Evolutionary conservation across 1,140 invertebrate genomes (phyloP).

Genomic region (Drosophila asahinai): DNA sequence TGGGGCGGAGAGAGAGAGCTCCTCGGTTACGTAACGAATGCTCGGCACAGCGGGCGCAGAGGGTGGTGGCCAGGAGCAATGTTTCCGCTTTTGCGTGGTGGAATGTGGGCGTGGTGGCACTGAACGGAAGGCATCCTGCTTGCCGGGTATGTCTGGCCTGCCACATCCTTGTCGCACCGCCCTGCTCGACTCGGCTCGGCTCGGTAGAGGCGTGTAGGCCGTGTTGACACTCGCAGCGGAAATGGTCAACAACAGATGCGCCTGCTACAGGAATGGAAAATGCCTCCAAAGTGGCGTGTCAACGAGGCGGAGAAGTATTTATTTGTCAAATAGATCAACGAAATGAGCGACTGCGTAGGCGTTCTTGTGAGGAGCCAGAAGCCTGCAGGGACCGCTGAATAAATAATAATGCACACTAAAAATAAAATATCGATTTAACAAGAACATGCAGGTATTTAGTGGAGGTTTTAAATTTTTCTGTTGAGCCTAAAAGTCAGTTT

Average conservation of each 20-base stretch:
- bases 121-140: constrained; percentile 14
- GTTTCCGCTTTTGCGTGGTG: constrained; percentile 53
- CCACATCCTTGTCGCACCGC: constrained; percentile 3
- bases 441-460: background rate
- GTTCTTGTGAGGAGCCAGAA: background rate
- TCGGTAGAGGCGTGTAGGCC: background rate
- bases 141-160: constrained; percentile 7
- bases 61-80: constrained; percentile 1
- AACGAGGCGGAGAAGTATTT: constrained; percentile 34
- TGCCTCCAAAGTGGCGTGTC: constrained; percentile 45
- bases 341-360: constrained; percentile 26
- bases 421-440: constrained; percentile 35
- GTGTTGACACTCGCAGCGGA: constrained; percentile 39
- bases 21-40: constrained; percentile 64
- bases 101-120: constrained; percentile 68
- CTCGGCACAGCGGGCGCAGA: constrained; percentile 24
- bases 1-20: constrained; percentile 12
- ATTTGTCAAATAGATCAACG: constrained; percentile 37
- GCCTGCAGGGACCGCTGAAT: constrained; percentile 14
- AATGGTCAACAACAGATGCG: constrained; percentile 60
- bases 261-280: constrained; percentile 36
- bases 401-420: constrained; percentile 18
- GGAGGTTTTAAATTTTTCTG: background rate
- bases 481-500: background rate
- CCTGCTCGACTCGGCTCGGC: background rate